These are phyloP conservation scores for Parauchenoglanis ngamensis DNA, from an alignment of 2,797 vertebrate genomes.

Conservation along the genomic window DNA sequence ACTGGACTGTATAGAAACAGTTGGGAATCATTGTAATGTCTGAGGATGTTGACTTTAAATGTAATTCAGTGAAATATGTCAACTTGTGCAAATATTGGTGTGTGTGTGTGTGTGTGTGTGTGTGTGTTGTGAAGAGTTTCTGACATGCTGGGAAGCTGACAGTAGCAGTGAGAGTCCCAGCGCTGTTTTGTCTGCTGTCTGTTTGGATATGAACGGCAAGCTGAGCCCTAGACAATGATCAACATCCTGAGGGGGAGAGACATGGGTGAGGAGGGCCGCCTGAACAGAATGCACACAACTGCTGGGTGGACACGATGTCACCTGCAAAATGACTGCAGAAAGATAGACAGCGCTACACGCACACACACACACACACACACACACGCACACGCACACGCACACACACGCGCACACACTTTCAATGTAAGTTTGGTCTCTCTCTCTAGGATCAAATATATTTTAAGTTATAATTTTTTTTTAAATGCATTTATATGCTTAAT, in stretches of 20 bases:
- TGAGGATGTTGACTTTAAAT: conserved; percentile 10
- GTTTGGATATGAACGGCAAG: conserved; percentile 44
- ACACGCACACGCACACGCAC: too few relatives aligned
- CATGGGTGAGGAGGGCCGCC: conserved; percentile 22
- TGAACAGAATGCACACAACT: conserved; percentile 14
- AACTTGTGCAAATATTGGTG: conserved; percentile 1
- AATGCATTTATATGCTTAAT: neutral
- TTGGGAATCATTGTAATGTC: neutral
- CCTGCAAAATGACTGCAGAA: conserved; percentile 1
- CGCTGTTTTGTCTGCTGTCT: conserved; percentile 46
- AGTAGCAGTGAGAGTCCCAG: conserved; percentile 41
- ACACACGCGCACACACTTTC: neutral
- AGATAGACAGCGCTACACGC: neutral
- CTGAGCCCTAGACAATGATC: conserved; percentile 48
- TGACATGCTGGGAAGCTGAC: conserved; percentile 46
- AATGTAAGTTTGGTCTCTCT: conserved; percentile 26
- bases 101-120: conserved; percentile 10
- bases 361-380: neutral
- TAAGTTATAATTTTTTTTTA: neutral
- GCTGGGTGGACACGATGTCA: conserved; percentile 30
- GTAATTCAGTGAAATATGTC: conserved; percentile 32
- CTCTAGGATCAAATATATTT: conserved; percentile 43
- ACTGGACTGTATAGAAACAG: conserved; percentile 10
- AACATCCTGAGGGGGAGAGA: conserved; percentile 40
- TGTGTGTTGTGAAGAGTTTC: conserved; percentile 15